Conservation (phyloP, 2,797 vertebrate genomes). For the Poecilia wingei region DNA sequence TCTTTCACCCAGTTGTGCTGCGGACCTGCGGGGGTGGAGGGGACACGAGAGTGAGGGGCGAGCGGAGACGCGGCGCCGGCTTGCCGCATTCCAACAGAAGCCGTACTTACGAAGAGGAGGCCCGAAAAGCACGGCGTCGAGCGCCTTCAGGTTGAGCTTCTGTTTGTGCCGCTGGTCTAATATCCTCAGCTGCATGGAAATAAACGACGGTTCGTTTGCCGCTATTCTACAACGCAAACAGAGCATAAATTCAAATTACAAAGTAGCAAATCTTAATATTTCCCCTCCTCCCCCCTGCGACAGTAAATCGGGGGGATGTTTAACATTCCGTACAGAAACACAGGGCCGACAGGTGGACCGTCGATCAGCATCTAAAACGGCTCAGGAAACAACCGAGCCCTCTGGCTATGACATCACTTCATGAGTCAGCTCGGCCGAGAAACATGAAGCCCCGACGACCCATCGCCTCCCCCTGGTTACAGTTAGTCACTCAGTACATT, state of each 20-base stretch:
- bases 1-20: slow-evolving; percentile 99
- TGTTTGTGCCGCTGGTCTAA: slow-evolving; percentile 96
- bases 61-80: too few species aligned
- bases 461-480: not conserved
- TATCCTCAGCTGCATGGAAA: slow-evolving; percentile 94
- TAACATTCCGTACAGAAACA: slow-evolving; percentile 4
- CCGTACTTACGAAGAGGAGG: slow-evolving; percentile 91
- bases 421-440: slow-evolving; percentile 70
- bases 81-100: not conserved
- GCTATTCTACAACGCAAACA: slow-evolving; percentile 86
- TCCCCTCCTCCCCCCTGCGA: not conserved
- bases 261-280: not conserved
- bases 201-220: slow-evolving; percentile 92
- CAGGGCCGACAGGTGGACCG: not conserved
- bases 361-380: slow-evolving; percentile 38
- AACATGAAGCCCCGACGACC: slow-evolving; percentile 57
- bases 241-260: not conserved
- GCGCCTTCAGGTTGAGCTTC: slow-evolving; percentile 94
- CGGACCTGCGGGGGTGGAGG: slow-evolving; percentile 63
- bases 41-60: not conserved
- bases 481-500: slow-evolving; percentile 36
- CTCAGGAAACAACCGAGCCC: slow-evolving; percentile 61
- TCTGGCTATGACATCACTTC: slow-evolving; percentile 72
- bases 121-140: slow-evolving; percentile 96
- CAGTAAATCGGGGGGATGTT: not conserved